Evolutionary conservation across 2,888 invertebrate genomes (phyloP).

Genomic region (Spicauda simplicius): DNA sequence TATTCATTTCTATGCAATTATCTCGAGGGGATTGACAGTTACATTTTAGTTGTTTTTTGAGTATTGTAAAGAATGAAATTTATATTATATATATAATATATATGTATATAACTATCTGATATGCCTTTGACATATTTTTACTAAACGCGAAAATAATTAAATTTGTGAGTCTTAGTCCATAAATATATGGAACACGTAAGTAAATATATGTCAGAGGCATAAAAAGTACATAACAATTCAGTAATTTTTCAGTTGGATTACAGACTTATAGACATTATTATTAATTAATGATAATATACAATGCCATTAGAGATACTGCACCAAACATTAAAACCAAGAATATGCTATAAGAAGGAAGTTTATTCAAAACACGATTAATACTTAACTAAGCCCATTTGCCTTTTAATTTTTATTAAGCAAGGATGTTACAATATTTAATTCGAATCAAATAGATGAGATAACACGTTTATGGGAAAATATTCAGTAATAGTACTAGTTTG

Average conservation of each 20-base stretch:
- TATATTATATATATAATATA: constrained; percentile 23
- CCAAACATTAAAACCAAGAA: constrained; percentile 81
- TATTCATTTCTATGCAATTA: constrained; percentile 60
- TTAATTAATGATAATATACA: constrained; percentile 80
- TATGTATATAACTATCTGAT: constrained; percentile 8
- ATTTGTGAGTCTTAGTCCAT: neutral
- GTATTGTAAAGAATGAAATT: constrained; percentile 66
- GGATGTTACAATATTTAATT: constrained; percentile 57
- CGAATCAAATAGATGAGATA: constrained; percentile 48
- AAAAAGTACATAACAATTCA: constrained; percentile 56
- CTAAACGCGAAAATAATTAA: constrained; percentile 11
- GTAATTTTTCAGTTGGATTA: constrained; percentile 58
- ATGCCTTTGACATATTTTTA: constrained; percentile 63
- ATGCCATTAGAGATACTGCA: constrained; percentile 83
- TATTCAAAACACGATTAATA: constrained; percentile 67
- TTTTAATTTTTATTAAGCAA: constrained; percentile 69
- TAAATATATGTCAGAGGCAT: constrained; percentile 64
- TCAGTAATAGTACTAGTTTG: constrained; percentile 56
- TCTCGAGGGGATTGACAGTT: constrained; percentile 64
- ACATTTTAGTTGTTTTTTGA: constrained; percentile 83
- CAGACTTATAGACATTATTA: constrained; percentile 64
- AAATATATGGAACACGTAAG: constrained; percentile 29
- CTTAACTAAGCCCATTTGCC: constrained; percentile 79
- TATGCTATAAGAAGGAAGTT: constrained; percentile 74
- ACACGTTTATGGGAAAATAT: constrained; percentile 51